These are phyloP conservation scores for Clarias platycephalus DNA, from an alignment of 2,797 vertebrate species.

Conservation along the genomic window DNA sequence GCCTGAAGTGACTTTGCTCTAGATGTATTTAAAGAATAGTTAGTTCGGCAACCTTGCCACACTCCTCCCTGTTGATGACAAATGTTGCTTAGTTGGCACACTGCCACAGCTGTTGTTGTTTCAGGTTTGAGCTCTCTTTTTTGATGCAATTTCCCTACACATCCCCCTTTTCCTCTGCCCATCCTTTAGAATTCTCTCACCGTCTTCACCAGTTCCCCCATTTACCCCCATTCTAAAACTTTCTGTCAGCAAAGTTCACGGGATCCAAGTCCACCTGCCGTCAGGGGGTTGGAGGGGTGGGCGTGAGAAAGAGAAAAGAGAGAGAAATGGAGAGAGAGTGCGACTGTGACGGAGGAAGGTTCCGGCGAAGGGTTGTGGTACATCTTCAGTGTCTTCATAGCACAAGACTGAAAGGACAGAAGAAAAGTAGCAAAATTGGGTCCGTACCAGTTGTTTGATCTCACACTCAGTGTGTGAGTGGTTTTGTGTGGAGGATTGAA, in stretches of 20 bases:
- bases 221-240: conserved; percentile 34
- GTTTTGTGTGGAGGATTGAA: conserved; percentile 34
- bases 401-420: conserved; percentile 17
- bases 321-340: conserved; percentile 14
- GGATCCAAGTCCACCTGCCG: conserved; percentile 54
- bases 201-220: conserved; percentile 18
- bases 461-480: conserved; percentile 1
- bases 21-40: neutral
- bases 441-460: conserved; percentile 14
- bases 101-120: conserved; percentile 78
- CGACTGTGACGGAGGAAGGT: neutral
- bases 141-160: conserved; percentile 37
- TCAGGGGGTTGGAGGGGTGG: conserved; percentile 28
- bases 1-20: neutral
- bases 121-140: conserved; percentile 63
- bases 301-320: conserved; percentile 1
- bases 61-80: conserved; percentile 66
- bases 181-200: conserved; percentile 44
- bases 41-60: conserved; percentile 53
- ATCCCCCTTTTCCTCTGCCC: conserved; percentile 45
- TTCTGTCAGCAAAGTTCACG: conserved; percentile 37
- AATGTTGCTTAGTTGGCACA: conserved; percentile 57
- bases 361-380: neutral
- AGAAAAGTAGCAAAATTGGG: conserved; percentile 24
- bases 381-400: conserved; percentile 25